Base-by-base conservation (phyloP, 2,888 invertebrate genomes). In the Patella pellucida region DNA sequence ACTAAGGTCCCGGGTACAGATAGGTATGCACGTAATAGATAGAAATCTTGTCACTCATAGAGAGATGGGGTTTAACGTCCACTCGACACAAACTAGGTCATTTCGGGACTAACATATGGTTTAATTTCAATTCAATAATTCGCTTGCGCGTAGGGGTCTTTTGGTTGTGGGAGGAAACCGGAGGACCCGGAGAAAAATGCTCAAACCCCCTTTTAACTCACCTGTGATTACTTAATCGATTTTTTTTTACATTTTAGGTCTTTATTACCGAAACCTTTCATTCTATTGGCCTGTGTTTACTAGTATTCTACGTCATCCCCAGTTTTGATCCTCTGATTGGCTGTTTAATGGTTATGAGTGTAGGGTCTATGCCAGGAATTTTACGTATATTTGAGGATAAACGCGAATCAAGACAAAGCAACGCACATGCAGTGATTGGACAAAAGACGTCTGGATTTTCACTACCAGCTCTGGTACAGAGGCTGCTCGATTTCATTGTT, bases 231-330 rank as follows among this genome's bases (percentile, higher is more conserved):
- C n/a, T 23, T 51, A 23, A 52, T 9, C 1, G 16, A 41, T 41
- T 23, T 76, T n/a, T 41, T 23, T 12, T 12, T 23, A 11, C 7
- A 62, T 19, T 62, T 62, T 78, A 86, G 86, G 80, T 82, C 14
- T 68, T 84, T 27, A 4, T 76, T 14, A 77, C 84, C 0, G 87
- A 87, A 72, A 85, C 83, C 0, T 68, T 86, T 0, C 87, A 87
- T 71, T 83, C 84, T 1, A 50, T 86, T 9, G 85, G 85, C 9
- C 76, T 87, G 1, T 79, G 81, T 52, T 67, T 84, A 31, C 81
- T 85, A 73, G 82, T 86, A 14, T 84, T 84, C 75, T 70, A 86
- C 12, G 79, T 87, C 52, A 68, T 86, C 5, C 85, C 87, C 9
- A 81, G 78, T 72, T 76, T 85, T 74, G 86, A 85, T 52, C 85